Evolutionary conservation across 2,888 invertebrate genomes (phyloP).

Genomic region (Sipha maydis): DNA sequence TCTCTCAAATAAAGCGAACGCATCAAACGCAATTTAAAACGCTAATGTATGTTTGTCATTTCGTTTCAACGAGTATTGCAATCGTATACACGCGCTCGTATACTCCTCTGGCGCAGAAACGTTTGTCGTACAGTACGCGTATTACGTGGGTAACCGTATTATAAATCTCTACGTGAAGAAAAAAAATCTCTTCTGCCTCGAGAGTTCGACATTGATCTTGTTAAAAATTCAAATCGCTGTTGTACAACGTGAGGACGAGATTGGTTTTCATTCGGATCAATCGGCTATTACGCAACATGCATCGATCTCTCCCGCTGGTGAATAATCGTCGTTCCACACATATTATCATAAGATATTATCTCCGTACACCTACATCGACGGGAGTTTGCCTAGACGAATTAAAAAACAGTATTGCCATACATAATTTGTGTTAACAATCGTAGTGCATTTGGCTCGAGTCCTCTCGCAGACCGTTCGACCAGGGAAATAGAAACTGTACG

Average conservation of each 20-base stretch:
- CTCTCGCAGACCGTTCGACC: neutral
- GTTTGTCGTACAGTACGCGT: neutral
- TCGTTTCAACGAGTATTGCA: neutral
- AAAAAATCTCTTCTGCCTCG: neutral
- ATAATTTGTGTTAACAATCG: slow-evolving; percentile 1
- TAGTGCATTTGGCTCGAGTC: neutral
- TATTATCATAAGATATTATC: no score
- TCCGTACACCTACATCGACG: no score
- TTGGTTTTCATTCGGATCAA: neutral
- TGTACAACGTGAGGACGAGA: neutral
- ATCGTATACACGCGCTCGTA: neutral
- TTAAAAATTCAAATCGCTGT: neutral
- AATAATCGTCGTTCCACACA: neutral
- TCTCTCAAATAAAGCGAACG: neutral
- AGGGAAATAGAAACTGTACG: neutral
- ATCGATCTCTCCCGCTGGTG: neutral
- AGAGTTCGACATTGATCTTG: neutral
- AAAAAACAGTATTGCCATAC: neutral
- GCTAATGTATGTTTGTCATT: neutral
- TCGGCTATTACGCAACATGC: neutral
- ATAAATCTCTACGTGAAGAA: neutral
- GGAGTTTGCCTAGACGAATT: neutral
- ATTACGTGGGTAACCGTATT: no score
- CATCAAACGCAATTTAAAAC: neutral
- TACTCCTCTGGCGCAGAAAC: neutral